Base-by-base conservation (phyloP, 2,888 invertebrate genomes). In the Agonum fuliginosum region DNA sequence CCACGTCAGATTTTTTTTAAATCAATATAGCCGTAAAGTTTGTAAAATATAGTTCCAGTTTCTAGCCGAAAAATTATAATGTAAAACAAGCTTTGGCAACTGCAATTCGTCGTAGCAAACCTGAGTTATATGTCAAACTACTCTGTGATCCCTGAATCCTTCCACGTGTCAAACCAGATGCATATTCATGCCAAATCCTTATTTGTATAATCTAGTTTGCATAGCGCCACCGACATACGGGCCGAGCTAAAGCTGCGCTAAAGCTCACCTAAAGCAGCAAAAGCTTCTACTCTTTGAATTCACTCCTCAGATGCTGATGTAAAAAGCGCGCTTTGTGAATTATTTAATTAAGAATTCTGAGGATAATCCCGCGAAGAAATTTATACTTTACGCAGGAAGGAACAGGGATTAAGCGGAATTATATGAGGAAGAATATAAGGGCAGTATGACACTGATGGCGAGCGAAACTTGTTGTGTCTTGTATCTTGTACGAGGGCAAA, bases 141-240 rank as follows among this genome's bases (percentile, higher is more conserved):
- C n/a, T n/a, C n/a, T n/a, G n/a, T n/a, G n/a, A n/a, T n/a, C n/a
- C n/a, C n/a, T n/a, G n/a, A n/a, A n/a, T n/a, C n/a, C n/a, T n/a
- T n/a, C n/a, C n/a, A n/a, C n/a, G 58, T 30, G 34, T 27, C 30
- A 54, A 10, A n/a, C 54, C 54, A 46, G 43, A 43, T 69, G 69
- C 69, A 69, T 69, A 69, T 69, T 69, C 69, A 69, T 69, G 69
- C n/a, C 46, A 17, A 46, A 69, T 62, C 58, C 58, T 62, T 62
- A 62, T 62, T 62, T 69, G 69, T 69, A 69, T 69, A 69, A 69
- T 69, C 46, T 69, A 69, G 41, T 69, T 69, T 22, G 24, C 69
- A 58, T 58, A 58, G 6, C 24, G 20, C 17, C 30, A 20, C 27
- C 30, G 34, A 54, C 54, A 54, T 54, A 54, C 34, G 10, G 19